Conservation (phyloP, 2,113 vertebrate species). For the Serinus canaria region DNA sequence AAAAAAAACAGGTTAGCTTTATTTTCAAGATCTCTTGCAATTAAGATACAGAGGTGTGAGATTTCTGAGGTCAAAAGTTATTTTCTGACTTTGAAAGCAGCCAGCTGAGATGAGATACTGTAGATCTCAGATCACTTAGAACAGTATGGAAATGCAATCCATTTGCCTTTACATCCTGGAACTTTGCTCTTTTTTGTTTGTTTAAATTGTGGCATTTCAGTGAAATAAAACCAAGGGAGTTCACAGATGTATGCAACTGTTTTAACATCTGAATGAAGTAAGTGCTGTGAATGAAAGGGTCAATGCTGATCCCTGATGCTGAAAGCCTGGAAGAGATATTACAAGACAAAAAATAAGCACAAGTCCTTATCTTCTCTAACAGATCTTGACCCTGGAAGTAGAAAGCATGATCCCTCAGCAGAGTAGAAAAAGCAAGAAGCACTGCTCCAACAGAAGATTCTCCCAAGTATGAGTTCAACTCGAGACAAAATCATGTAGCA, state of each 20-base stretch:
- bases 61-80: not conserved
- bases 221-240: not conserved
- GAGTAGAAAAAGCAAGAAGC: not conserved
- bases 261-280: not conserved
- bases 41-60: not conserved
- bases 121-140: not conserved
- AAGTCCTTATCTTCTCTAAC: not conserved
- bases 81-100: not conserved
- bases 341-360: not conserved
- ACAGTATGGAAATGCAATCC: not conserved
- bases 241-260: not conserved
- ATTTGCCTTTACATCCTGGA: not conserved
- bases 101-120: not conserved
- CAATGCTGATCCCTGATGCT: not conserved
- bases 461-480: not conserved
- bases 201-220: not conserved
- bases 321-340: not conserved
- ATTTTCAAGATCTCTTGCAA: not conserved
- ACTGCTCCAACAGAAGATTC: not conserved
- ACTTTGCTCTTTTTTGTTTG: not conserved
- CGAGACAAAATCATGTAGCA: not conserved
- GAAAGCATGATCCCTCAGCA: not conserved
- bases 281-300: not conserved
- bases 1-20: not conserved
- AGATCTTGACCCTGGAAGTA: not conserved